These are phyloP conservation scores for Drosophila arawakana DNA, from an alignment of 1,140 invertebrate genomes.

Conservation along the genomic window DNA sequence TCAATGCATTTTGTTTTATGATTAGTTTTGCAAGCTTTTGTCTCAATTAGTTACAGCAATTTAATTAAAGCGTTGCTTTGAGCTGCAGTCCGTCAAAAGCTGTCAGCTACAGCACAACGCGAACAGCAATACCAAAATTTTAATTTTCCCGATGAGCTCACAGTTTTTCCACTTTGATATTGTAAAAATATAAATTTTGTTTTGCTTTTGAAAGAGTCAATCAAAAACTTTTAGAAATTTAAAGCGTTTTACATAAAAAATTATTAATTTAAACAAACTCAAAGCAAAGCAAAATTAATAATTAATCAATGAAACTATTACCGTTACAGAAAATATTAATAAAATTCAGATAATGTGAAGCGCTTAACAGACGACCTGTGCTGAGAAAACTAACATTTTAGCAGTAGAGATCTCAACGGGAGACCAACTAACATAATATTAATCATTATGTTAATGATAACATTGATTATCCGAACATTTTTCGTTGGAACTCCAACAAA, in stretches of 20 bases:
- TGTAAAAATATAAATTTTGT: too few species aligned
- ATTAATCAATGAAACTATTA: too few species aligned
- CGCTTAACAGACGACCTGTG: too few species aligned
- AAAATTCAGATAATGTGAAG: too few species aligned
- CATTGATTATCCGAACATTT: background rate
- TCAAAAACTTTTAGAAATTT: too few species aligned
- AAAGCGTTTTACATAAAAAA: too few species aligned
- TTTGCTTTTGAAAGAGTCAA: too few species aligned
- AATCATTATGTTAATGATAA: background rate
- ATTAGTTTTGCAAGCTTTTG: constrained; percentile 58
- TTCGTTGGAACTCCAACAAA: background rate
- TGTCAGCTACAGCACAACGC: constrained; percentile 58
- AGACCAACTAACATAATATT: background rate
- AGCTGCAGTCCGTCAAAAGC: constrained; percentile 44
- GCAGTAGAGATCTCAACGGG: background rate
- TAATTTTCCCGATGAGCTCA: too few species aligned
- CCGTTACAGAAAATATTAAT: too few species aligned
- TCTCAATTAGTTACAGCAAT: constrained; percentile 44
- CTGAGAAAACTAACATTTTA: background rate
- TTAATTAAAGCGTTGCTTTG: constrained; percentile 42
- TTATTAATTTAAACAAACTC: too few species aligned
- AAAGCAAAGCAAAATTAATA: too few species aligned
- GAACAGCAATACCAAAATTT: background rate
- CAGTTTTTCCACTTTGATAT: too few species aligned
- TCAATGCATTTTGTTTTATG: constrained; percentile 69